Percentiles rank a stretch among this genome's conserved stretches.
These are phyloP conservation scores for Rhea pennata DNA, from an alignment of 2,113 vertebrate species.

Conservation along the genomic window DNA sequence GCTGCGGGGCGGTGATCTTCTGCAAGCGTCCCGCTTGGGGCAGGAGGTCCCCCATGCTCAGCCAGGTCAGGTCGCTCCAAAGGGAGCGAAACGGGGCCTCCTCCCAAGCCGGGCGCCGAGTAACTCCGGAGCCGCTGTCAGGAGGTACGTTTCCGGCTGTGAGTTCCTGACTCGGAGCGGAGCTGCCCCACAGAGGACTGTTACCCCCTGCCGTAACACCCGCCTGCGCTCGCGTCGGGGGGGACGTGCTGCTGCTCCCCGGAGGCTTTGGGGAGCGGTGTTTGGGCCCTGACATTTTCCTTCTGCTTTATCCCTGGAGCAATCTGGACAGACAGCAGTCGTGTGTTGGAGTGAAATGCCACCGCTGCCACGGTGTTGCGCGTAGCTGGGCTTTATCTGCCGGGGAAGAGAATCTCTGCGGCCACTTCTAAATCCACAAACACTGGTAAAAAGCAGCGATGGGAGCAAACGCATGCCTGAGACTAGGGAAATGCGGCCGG, in stretches of 20 bases:
- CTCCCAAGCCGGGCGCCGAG: too few species aligned
- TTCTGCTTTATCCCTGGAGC: not conserved
- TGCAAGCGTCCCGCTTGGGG: too few species aligned
- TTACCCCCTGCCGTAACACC: rapidly evolving
- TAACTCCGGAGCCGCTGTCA: too few species aligned
- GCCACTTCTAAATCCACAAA: not conserved
- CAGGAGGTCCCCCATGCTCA: too few species aligned
- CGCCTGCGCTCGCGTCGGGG: not conserved
- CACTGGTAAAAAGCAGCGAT: not conserved
- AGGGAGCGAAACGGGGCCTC: too few species aligned
- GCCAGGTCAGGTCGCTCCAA: too few species aligned
- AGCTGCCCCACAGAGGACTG: not conserved
- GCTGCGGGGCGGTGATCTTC: too few species aligned
- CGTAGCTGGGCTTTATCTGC: not conserved
- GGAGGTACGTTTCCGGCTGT: not conserved
- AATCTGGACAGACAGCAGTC: not conserved
- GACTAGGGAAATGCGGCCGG: not conserved
- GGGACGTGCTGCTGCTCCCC: rapidly evolving
- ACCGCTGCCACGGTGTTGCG: not conserved
- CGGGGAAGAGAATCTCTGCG: not conserved
- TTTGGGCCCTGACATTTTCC: not conserved
- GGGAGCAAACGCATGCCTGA: not conserved
- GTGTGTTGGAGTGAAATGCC: not conserved
- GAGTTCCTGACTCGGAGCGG: not conserved
- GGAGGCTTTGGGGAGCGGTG: not conserved